Base-by-base conservation (phyloP, 2,888 invertebrate species). In the Cheilosia vernalis region DNA sequence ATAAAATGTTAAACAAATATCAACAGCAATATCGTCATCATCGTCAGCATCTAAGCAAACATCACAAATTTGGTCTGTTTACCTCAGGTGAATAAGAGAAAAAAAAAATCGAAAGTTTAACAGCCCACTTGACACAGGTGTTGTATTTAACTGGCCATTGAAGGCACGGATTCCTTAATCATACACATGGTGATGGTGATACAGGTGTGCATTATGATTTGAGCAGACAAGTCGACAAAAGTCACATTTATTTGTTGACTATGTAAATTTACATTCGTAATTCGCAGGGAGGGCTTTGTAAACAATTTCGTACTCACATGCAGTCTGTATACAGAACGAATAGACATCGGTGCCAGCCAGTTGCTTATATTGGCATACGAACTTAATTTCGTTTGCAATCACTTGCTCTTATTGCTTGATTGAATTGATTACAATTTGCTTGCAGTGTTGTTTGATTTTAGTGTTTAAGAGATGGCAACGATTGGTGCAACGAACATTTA, bases 21-120 rank as follows among this genome's bases (percentile, higher is more conserved):
- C 15, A 24, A 51, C 21, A 15, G 13, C 1, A 27, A 7, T 33
- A 27, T 40, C 27, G 4, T 15, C 27, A 42, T 67, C 30, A 30
- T 9, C 13, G 7, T 66, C 19, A 40, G n/a, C 40, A 53, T 53
- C 24, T 24, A 40, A 51, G 15, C 27, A 61, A 42, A 44, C 61
- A 24, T 44, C 44, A 21, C 7, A 51, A 30, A 63, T 49, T 30
- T 37, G 24, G 49, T 37, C 4, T 64, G 64, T 64, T 37, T 64
- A 51, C 64, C 13, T 51, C 17, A 6, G 5, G 64, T n/a, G 40
- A 51, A 66, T 24, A 64, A 37, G 5, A 64, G 10, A 7, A 13
- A 19, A 47, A 30, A 21, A 64, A 64, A 51, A 49, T 19, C 27
- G 21, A 64, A 47, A 49, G 44, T 63, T 63, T 10, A 51, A 53